phyloP scores from a whole-genome alignment of 1,140 invertebrate species.

The Ephestia elutella region DNA sequence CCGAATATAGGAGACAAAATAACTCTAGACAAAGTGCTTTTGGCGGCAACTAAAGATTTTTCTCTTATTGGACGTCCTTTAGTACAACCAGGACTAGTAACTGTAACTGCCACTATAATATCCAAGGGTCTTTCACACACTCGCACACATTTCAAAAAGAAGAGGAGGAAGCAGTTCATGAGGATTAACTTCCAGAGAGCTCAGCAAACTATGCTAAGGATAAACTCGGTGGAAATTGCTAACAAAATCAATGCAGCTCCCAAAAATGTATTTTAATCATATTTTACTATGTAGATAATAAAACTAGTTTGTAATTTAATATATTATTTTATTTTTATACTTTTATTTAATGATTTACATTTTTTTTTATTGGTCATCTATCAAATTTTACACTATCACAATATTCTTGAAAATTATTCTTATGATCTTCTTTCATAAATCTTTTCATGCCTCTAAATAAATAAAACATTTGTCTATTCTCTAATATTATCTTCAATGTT shows the following conservation, averaged over 20 bases:
- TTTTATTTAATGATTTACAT: not conserved
- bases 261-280: constrained; percentile 47
- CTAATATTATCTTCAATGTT: constrained; percentile 72
- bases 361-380: constrained; percentile 17
- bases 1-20: constrained; percentile 89
- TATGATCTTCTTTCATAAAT: constrained; percentile 76
- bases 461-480: constrained; percentile 73
- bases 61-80: constrained; percentile 89
- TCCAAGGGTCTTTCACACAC: constrained; percentile 92
- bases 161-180: constrained; percentile 84
- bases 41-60: constrained; percentile 90
- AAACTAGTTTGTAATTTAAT: constrained; percentile 15
- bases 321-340: constrained; percentile 10
- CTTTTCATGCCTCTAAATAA: constrained; percentile 78
- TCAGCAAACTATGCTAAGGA: constrained; percentile 83
- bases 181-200: constrained; percentile 83
- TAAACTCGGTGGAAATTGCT: constrained; percentile 78
- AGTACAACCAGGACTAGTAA: constrained; percentile 82
- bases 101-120: constrained; percentile 89
- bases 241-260: constrained; percentile 57
- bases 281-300: constrained; percentile 24
- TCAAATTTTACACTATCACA: constrained; percentile 64
- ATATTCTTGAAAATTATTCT: constrained; percentile 71
- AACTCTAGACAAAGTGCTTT: constrained; percentile 89
- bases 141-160: constrained; percentile 84